Evolutionary conservation across 2,888 invertebrate genomes (phyloP), one percentile per base, ranked within the genome.

Genomic region (Diogma glabrata): DNA sequence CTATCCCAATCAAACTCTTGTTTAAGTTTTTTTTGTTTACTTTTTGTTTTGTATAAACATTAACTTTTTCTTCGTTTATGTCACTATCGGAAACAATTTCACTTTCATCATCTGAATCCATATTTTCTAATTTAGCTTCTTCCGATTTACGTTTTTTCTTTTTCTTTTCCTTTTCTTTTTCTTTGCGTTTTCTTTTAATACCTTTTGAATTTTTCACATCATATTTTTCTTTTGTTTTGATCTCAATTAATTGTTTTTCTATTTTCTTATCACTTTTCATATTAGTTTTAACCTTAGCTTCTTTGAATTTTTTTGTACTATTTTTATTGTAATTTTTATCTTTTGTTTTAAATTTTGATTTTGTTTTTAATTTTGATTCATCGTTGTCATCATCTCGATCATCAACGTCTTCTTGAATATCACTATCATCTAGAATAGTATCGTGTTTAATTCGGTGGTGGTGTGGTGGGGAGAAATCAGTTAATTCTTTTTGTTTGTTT

Each of bases 101-200:
- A n/a, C n/a, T n/a, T n/a, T n/a, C 24, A 24, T 24, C 24, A 24
- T 24, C 24, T 7, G 24, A 24, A 24, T 9, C 9, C 6, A 9
- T 7, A 24, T 24, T 24, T 24, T 24, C 24, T 7, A 24, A n/a
- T n/a, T n/a, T n/a, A n/a, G n/a, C n/a, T n/a, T n/a, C n/a, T n/a
- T n/a, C n/a, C n/a, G n/a, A n/a, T n/a, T n/a, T 43, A 43, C n/a
- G 10, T 24, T 46, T 46, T 17, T 24, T 52, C 56, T 66, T 68
- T 54, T 69, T 67, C 22, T 64, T 63, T 23, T 65, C 58, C 57
- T 68, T 69, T 53, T 69, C 69, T 54, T 69, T 69, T 45, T 68
- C 67, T 54, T 69, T 69, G 20, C 66, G 64, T 51, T 69, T 69
- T 16, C 67, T 60, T 45, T 54, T 54, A 26, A 43, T 36, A 22